Percentiles rank a stretch among this genome's conserved stretches.
Conservation (phyloP, 1,140 invertebrate genomes). For the Helicoverpa armigera region DNA sequence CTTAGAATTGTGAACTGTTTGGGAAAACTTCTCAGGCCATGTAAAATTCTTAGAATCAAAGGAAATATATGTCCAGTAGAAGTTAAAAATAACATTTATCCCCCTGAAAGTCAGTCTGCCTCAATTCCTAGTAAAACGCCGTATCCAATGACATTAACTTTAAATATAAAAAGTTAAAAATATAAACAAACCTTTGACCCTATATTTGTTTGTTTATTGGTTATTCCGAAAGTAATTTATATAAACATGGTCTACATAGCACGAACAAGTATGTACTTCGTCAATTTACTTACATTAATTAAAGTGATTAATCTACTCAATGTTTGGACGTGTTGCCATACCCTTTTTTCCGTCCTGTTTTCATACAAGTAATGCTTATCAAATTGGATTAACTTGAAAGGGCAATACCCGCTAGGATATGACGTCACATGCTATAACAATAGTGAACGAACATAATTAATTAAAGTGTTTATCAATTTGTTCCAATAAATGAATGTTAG, state of each 20-base stretch:
- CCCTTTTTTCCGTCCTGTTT: slow-evolving; percentile 51
- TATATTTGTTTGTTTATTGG: too few relatives aligned
- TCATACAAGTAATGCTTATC: slow-evolving; percentile 52
- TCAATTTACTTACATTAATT: slow-evolving; percentile 34
- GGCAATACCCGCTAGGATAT: slow-evolving; percentile 50
- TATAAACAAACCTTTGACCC: too few relatives aligned
- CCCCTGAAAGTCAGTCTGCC: too few relatives aligned
- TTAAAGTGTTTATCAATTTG: slow-evolving; percentile 31
- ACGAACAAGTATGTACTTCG: background rate
- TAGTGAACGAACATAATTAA: slow-evolving; percentile 46
- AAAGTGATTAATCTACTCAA: slow-evolving; percentile 39
- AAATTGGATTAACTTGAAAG: slow-evolving; percentile 54
- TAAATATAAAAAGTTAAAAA: too few relatives aligned
- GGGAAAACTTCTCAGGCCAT: too few relatives aligned
- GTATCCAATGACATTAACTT: too few relatives aligned
- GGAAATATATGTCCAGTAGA: too few relatives aligned
- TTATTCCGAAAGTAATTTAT: background rate
- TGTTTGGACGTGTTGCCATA: slow-evolving; percentile 47
- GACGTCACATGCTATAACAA: slow-evolving; percentile 48
- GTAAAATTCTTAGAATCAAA: too few relatives aligned
- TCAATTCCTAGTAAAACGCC: too few relatives aligned
- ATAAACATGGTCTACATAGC: background rate
- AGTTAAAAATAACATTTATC: too few relatives aligned
- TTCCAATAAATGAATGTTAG: slow-evolving; percentile 7
- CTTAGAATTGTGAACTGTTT: too few relatives aligned